Evolutionary conservation across 2,113 vertebrate species (phyloP), one percentile per base, ranked within the genome.

Genomic region (Meles meles): DNA sequence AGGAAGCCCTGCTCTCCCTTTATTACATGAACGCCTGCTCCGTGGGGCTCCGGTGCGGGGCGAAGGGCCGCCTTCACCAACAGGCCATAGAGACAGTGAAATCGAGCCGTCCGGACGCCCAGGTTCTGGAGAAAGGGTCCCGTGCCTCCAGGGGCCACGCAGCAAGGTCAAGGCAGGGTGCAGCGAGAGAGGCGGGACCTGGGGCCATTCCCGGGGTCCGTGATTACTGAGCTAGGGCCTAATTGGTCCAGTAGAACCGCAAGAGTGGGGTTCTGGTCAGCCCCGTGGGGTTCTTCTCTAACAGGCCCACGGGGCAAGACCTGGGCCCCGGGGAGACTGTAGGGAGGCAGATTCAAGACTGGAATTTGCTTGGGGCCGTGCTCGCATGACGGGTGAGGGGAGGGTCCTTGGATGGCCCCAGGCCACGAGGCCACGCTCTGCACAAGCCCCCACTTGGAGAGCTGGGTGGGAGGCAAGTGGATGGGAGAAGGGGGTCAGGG

Each of bases 101-200:
- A 34, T 1, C 1, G 10, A 15, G 52, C 57, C 27, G 37, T 31
- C 55, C 0, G 6, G 7, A 59, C 14, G 2, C 80, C 27, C 7
- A 0, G 69, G 37, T 7, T 37, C 55, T 5, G 13, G 71, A 34
- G 39, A 71, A 61, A 29, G 39, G 23, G 31, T 52, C 20, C 44
- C 11, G 6, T 0, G 2, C 12, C 18, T 9, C n/a, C 23, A 14
- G 80, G 2, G 20, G 37, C 6, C 59, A 0, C 3, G 0, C 25
- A 0, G 82, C 17, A 11, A 15, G 39, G 37, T 10, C 25, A 4
- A 8, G 61, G 31, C 61, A 23, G 61, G 17, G 83, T 2, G 7
- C 29, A 18, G 42, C 49, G 17, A 4, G 15, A 31, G 4, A 39
- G 7, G 34, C 57, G 2, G 42, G 39, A 5, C 57, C 20, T 0